Evolutionary conservation across 2,888 invertebrate species (phyloP).

Genomic region (Cerceris rybyensis): DNA sequence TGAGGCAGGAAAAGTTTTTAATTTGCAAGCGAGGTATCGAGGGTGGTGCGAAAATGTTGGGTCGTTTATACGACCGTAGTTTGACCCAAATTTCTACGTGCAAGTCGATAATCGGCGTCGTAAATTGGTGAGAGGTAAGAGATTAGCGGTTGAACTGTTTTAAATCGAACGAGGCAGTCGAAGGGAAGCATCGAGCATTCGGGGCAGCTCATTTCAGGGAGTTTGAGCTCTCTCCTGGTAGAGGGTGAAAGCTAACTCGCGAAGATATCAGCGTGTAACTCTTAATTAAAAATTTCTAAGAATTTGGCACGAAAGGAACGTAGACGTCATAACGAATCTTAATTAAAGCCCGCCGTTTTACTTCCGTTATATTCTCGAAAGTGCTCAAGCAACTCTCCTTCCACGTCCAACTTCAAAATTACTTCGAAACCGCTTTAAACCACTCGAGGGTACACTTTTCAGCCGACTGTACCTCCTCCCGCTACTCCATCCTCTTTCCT

Average conservation of each 20-base stretch:
- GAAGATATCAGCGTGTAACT: constrained; percentile 48
- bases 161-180: neutral
- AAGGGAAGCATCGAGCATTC: constrained; percentile 19
- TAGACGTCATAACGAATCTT: constrained; percentile 57
- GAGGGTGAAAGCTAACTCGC: constrained; percentile 14
- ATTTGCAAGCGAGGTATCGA: too few relatives aligned
- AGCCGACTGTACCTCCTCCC: constrained; percentile 45
- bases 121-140: neutral
- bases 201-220: constrained; percentile 36
- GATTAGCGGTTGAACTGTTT: neutral
- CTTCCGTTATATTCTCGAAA: constrained; percentile 60
- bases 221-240: neutral
- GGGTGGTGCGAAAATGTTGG: too few relatives aligned
- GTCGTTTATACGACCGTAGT: neutral
- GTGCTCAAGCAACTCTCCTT: constrained; percentile 47
- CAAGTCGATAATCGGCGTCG: constrained; percentile 14
- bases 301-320: constrained; percentile 42
- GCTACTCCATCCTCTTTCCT: constrained; percentile 11
- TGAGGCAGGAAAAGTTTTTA: too few relatives aligned
- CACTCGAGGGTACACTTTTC: constrained; percentile 55
- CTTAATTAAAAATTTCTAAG: constrained; percentile 61
- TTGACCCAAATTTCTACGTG: constrained; percentile 41
- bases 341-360: constrained; percentile 60
- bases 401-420: constrained; percentile 54
- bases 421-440: constrained; percentile 59